These are phyloP conservation scores for Eurystomus gularis DNA, from an alignment of 2,113 vertebrate species.

Conservation along the genomic window DNA sequence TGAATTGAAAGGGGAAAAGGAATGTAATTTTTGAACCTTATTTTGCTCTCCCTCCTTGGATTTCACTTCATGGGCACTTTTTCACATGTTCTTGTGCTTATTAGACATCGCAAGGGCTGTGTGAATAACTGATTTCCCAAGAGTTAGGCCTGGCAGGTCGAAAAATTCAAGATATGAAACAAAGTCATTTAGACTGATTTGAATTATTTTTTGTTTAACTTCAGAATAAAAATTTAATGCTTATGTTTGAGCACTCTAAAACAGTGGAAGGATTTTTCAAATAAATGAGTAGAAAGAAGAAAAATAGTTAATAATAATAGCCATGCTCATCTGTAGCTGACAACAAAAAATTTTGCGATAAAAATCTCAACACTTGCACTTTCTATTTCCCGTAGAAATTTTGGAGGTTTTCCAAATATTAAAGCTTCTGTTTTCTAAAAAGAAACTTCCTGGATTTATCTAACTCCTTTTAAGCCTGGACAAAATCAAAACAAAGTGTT, in stretches of 20 bases:
- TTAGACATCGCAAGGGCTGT: neutral
- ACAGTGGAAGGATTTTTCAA: neutral
- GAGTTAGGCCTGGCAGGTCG: neutral
- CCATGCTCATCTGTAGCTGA: neutral
- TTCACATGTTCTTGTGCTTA: neutral
- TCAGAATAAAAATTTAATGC: neutral
- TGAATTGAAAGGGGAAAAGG: neutral
- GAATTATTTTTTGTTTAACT: neutral
- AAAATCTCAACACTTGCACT: neutral
- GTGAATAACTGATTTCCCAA: neutral
- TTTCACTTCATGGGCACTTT: neutral
- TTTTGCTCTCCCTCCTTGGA: neutral
- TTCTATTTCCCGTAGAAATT: neutral
- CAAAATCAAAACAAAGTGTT: neutral
- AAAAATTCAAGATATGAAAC: neutral
- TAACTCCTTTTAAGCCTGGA: neutral
- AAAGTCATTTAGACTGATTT: neutral
- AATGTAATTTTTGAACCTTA: neutral
- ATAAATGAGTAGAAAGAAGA: neutral
- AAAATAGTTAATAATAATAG: neutral
- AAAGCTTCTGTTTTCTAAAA: neutral
- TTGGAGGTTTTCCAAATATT: neutral
- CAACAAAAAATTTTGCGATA: neutral
- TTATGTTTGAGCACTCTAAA: neutral
- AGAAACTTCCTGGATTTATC: neutral